Evolutionary conservation across 2,797 vertebrate species (phyloP), one percentile per base, ranked within the genome.

Genomic region (Lithobates sylvaticus): DNA sequence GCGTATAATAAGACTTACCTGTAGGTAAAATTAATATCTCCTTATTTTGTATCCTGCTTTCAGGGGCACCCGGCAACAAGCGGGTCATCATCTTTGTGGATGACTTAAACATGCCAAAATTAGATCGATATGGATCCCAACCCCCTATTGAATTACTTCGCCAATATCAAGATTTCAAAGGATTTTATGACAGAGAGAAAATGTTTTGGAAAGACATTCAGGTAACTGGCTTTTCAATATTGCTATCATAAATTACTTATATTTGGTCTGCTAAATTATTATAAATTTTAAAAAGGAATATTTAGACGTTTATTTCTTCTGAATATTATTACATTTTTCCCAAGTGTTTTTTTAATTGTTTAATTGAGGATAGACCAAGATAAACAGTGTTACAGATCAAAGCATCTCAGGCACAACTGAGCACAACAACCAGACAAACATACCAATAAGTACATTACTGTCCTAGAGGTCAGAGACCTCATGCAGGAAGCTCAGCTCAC

Each of bases 181-280:
- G 95, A 84, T 95, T 97, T 92, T 97, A 96, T 77, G 96, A 97
- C 90, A 93, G 96, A 87, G 92, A 89, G 1, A 96, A 96, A 83
- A 93, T 96, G 87, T 96, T 96, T 91, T 96, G 94, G 95, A 97
- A 96, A 88, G 95, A 97, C 85, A 96, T 96, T 86, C 95, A 97
- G 91, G 95, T 97, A 32, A 54, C 44, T 71, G 64, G 0, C 50
- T 76, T 50, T 54, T 32, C 21, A 23, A 23, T 23, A 61, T 23
- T 9, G 21, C 6, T 61, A 21, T 61, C 2, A 61, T 61, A 23
- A 18, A 23, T 61, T 4, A 23, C 21, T 61, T 3, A n/a, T 16
- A 18, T 61, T 61, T 23, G 21, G 50, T 21, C 50, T 54, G 50
- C 16, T 21, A 54, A 21, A 21, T 54, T 10, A 5, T 5, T 54